These are phyloP conservation scores for Campoletis raptor DNA, from an alignment of 2,888 invertebrate genomes.

Conservation along the genomic window DNA sequence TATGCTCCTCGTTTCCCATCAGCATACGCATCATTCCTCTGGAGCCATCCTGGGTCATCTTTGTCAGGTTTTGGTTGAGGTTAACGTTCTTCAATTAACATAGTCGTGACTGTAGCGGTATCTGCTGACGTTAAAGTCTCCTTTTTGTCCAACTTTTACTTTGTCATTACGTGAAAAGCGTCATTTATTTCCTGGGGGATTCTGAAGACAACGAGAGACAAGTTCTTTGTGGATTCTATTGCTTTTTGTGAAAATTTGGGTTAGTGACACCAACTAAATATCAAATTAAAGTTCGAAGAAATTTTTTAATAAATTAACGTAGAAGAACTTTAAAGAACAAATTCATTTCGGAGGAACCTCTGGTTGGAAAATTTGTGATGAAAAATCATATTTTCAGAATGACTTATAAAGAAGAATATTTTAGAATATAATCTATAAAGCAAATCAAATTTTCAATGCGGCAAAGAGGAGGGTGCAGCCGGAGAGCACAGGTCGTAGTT, in stretches of 20 bases:
- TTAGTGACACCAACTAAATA: neutral
- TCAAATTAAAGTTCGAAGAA: neutral
- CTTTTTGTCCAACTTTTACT: neutral
- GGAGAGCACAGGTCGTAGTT: conserved; percentile 48
- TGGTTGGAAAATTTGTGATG: neutral
- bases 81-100: conserved; percentile 32
- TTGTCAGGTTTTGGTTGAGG: conserved; percentile 15
- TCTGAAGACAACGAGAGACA: neutral
- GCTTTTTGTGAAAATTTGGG: neutral
- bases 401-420: neutral
- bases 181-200: neutral
- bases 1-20: conserved; percentile 49
- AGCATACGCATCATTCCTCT: conserved; percentile 17
- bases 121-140: neutral
- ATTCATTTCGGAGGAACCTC: neutral
- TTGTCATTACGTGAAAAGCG: neutral
- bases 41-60: conserved; percentile 35
- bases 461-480: conserved; percentile 17
- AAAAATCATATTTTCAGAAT: neutral
- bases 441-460: conserved; percentile 36
- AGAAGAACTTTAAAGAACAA: neutral
- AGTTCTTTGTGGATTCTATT: neutral
- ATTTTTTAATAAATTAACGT: neutral
- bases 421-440: conserved; percentile 29
- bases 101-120: neutral